These are phyloP conservation scores for Heteromyza rotundicornis DNA, from an alignment of 2,888 invertebrate genomes.

Conservation along the genomic window DNA sequence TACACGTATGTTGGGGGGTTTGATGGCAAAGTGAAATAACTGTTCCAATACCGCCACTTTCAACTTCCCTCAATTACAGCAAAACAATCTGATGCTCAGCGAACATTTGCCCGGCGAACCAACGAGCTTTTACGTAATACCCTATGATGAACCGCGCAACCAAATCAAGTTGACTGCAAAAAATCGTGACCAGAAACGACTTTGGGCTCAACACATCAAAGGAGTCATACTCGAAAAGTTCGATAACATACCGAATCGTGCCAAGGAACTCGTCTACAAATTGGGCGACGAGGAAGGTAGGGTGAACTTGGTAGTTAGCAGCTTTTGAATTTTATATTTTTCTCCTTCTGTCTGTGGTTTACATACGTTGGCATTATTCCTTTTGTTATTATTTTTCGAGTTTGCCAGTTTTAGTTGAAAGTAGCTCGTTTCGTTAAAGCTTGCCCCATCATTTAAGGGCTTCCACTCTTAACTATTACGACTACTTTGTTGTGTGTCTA, in stretches of 20 bases:
- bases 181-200: slow-evolving; percentile 63
- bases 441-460: neutral
- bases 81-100: slow-evolving; percentile 96
- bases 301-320: too few relatives aligned
- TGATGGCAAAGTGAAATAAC: too few relatives aligned
- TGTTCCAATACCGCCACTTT: slow-evolving; percentile 4
- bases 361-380: neutral
- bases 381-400: neutral
- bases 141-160: slow-evolving; percentile 91
- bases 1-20: too few relatives aligned
- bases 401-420: neutral
- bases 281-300: slow-evolving; percentile 66
- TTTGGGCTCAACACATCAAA: slow-evolving; percentile 63
- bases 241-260: slow-evolving; percentile 93
- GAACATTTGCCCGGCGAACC: slow-evolving; percentile 95
- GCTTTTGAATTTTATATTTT: neutral
- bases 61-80: slow-evolving; percentile 67
- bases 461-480: too few relatives aligned
- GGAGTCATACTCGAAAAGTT: slow-evolving; percentile 94
- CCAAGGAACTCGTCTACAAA: slow-evolving; percentile 85
- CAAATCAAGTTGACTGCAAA: slow-evolving; percentile 76
- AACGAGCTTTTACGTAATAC: slow-evolving; percentile 94
- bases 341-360: neutral
- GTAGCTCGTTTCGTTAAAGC: too few relatives aligned
- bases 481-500: too few relatives aligned